A percentile compares a stretch with the other conserved stretches of the same genome.
phyloP scores from a whole-genome alignment of 2,797 vertebrate genomes.

The Somateria mollissima region DNA sequence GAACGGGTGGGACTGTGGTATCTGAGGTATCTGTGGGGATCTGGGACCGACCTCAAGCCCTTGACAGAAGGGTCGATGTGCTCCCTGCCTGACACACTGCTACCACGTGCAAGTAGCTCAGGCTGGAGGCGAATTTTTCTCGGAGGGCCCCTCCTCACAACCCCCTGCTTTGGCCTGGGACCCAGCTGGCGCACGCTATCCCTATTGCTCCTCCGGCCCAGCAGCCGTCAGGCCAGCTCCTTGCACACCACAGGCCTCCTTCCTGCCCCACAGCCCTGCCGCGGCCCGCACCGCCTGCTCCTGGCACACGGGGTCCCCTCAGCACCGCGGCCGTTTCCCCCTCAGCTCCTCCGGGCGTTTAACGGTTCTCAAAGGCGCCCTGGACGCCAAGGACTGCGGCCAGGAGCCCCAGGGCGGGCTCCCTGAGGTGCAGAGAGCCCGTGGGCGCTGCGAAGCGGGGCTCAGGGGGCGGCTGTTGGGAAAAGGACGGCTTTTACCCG shows the following conservation, averaged over 20 bases:
- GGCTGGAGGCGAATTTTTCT: too few relatives aligned
- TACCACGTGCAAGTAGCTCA: rapidly evolving
- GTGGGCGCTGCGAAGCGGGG: too few relatives aligned
- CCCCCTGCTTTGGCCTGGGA: background rate
- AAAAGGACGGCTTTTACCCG: too few relatives aligned
- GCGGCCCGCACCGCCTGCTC: background rate
- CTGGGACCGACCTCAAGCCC: background rate
- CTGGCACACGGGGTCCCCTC: rapidly evolving
- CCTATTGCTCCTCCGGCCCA: background rate
- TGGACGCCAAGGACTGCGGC: rapidly evolving
- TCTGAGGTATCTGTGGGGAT: rapidly evolving
- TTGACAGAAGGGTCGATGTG: rapidly evolving
- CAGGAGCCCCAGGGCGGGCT: background rate
- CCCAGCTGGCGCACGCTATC: background rate
- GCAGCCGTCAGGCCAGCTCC: background rate
- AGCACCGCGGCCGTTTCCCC: background rate
- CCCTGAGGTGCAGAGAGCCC: background rate
- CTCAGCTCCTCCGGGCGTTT: background rate
- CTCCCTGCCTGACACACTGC: background rate
- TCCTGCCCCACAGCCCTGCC: background rate
- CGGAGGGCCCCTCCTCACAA: background rate
- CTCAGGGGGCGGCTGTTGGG: too few relatives aligned
- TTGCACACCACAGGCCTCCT: background rate
- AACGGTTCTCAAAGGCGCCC: background rate
- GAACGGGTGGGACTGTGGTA: background rate